A percentile compares a stretch with the other conserved stretches of the same genome.
These are phyloP conservation scores for Galbula dea DNA, from an alignment of 2,113 vertebrate species.

Conservation along the genomic window DNA sequence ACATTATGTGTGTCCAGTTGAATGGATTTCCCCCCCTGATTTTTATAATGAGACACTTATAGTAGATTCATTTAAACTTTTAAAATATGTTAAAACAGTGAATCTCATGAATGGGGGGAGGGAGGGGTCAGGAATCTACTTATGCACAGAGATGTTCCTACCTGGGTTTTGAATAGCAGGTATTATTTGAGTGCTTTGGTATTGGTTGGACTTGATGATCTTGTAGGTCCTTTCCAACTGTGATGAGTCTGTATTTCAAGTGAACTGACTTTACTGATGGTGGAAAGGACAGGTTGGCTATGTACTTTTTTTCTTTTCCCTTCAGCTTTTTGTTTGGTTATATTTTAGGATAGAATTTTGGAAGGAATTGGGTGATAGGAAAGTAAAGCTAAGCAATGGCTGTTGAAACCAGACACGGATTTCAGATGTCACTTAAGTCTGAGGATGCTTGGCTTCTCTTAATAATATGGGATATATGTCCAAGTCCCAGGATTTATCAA, in stretches of 20 bases:
- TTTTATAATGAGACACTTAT: background rate
- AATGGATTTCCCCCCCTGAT: accelerated
- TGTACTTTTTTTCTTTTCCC: too few species aligned
- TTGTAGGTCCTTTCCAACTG: too few species aligned
- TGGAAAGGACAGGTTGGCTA: background rate
- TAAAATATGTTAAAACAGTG: background rate
- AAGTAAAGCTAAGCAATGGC: background rate
- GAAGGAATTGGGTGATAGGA: background rate
- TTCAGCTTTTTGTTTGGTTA: background rate
- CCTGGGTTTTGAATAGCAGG: background rate
- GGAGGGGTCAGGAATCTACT: background rate
- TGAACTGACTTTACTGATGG: background rate
- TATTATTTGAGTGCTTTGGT: background rate
- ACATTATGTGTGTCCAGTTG: background rate
- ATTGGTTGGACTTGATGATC: too few species aligned
- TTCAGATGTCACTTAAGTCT: background rate
- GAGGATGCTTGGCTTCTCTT: background rate
- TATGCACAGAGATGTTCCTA: accelerated
- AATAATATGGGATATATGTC: background rate
- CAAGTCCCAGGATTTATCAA: background rate
- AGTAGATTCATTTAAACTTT: background rate
- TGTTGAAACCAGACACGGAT: background rate
- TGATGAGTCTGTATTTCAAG: too few species aligned
- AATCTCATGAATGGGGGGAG: background rate
- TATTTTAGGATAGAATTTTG: background rate